A percentile compares a stretch with the other conserved stretches of the same genome.
phyloP scores from a whole-genome alignment of 2,113 vertebrate species.

The Pelmatolapia mariae region DNA sequence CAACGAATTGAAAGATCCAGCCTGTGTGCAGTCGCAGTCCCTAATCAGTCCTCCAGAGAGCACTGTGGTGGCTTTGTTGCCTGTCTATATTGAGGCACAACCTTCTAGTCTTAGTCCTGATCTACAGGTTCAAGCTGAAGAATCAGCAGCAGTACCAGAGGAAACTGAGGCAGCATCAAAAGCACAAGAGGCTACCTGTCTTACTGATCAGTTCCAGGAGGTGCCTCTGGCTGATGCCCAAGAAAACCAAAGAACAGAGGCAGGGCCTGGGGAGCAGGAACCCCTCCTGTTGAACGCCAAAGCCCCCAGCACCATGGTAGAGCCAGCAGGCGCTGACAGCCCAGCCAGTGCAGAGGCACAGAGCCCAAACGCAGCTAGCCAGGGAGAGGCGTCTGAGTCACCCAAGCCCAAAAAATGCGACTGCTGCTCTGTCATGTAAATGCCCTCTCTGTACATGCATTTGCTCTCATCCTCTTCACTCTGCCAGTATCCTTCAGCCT shows the following conservation, averaged over 20 bases:
- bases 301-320: background rate
- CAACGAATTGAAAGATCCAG: background rate
- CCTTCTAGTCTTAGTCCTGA: background rate
- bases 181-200: background rate
- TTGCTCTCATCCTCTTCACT: background rate
- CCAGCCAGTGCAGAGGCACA: background rate
- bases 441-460: background rate
- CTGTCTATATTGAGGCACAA: conserved; percentile 18
- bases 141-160: background rate
- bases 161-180: background rate
- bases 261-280: conserved; percentile 37
- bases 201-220: conserved; percentile 61
- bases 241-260: conserved; percentile 2
- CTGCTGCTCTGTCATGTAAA: conserved; percentile 76
- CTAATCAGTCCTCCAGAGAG: background rate
- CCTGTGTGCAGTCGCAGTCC: background rate
- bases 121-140: background rate
- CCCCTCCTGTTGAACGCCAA: conserved; percentile 52
- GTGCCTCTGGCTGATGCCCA: conserved; percentile 46
- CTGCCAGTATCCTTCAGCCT: background rate
- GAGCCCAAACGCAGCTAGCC: background rate
- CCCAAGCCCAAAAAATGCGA: conserved; percentile 66
- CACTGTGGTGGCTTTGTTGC: conserved; percentile 11
- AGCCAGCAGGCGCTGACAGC: background rate
- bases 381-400: background rate